Evolutionary conservation across 2,888 invertebrate species (phyloP), one percentile per base, ranked within the genome.

Genomic region (Noctua pronuba): DNA sequence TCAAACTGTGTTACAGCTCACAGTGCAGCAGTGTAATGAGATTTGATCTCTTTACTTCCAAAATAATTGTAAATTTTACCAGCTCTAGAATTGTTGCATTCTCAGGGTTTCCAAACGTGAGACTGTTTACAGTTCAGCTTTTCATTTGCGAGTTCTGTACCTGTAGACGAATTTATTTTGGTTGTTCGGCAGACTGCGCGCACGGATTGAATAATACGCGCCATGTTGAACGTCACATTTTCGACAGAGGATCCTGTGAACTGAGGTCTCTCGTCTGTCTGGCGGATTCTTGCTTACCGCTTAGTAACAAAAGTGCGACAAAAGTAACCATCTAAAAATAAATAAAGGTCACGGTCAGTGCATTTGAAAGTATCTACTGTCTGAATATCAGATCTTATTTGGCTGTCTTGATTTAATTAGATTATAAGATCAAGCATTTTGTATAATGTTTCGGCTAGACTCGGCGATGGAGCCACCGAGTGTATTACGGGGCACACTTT

Each of bases 321-420:
- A n/a, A 31, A 64, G 28, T 46, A 67, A 44, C 62, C 31, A 52
- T 74, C 55, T 80, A 28, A 11, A 73, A 31, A 31, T 69, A 73
- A 41, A 66, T n/a, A 82, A 77, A 83, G 70, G 80, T 83, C 80
- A 83, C 44, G 80, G 80, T n/a, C 80, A 18, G 58, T 46, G 21
- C 35, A 52, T 77, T 77, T 52, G 65, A 80, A 83, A 80, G 70
- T 77, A 58, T 41, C 18, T 4, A n/a, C 21, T 72, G 28, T 6
- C 72, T 72, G 28, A 44, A 46, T 64, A 44, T 46, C 13, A 38
- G 31, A 44, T 28, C 11, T 35, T 44, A 55, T 69, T 75, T 41
- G 35, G 38, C 18, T 16, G 28, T 71, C 41, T 49, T 49, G 38
- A 49, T 18, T 73, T 10, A 6, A 73, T 46, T 28, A 16, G 8